Evolutionary conservation across 2,888 invertebrate species (phyloP).

Genomic region (Malthinus flaveolus): DNA sequence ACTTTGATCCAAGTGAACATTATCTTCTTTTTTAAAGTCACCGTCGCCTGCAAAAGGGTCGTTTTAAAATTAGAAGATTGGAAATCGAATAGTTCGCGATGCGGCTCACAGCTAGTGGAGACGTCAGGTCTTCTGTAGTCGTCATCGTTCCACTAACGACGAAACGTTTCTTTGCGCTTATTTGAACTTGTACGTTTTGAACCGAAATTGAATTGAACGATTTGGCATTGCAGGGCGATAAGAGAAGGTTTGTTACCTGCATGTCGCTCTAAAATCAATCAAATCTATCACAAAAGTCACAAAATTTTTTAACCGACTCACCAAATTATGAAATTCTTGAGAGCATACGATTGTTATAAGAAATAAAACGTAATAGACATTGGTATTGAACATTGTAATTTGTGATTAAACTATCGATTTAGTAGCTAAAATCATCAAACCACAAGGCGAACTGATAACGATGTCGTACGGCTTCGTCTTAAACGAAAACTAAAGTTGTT

Average conservation of each 20-base stretch:
- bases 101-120: constrained; percentile 36
- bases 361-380: too few relatives aligned
- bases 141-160: constrained; percentile 33
- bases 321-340: not conserved
- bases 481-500: too few relatives aligned
- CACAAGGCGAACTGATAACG: too few relatives aligned
- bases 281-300: not conserved
- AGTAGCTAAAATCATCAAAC: too few relatives aligned
- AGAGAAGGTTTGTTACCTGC: constrained; percentile 26
- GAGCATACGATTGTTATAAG: not conserved
- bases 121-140: constrained; percentile 28
- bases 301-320: not conserved
- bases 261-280: constrained; percentile 15
- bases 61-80: not conserved
- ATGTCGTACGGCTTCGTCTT: too few relatives aligned
- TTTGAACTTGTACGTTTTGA: constrained; percentile 24
- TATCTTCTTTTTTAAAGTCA: constrained; percentile 33
- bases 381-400: too few relatives aligned
- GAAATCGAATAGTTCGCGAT: too few relatives aligned
- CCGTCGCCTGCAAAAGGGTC: constrained; percentile 29
- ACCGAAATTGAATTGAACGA: constrained; percentile 21
- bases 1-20: constrained; percentile 36
- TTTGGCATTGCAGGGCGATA: constrained; percentile 23
- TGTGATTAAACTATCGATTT: too few relatives aligned
- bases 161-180: constrained; percentile 19